Evolutionary conservation across 2,797 vertebrate species (phyloP).

Genomic region (Myotis myotis): DNA sequence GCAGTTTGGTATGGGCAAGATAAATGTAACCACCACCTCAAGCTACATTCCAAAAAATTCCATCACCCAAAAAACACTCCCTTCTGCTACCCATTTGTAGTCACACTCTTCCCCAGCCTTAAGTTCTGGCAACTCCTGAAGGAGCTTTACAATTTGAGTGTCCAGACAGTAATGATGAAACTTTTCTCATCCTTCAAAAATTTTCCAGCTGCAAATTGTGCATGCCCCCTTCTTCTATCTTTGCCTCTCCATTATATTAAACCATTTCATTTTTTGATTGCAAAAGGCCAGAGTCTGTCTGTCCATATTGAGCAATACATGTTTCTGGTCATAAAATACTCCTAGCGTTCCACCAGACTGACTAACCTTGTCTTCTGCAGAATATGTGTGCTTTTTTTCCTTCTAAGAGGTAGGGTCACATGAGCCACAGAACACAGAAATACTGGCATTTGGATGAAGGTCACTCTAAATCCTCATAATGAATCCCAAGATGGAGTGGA

Average conservation of each 20-base stretch:
- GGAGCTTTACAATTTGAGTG: neutral
- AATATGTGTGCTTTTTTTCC: neutral
- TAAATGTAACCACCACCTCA: neutral
- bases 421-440: neutral
- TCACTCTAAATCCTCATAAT: slow-evolving; percentile 34
- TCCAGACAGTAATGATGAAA: neutral
- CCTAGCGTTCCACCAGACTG: neutral
- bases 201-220: neutral
- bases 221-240: neutral
- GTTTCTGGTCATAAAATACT: slow-evolving; percentile 57
- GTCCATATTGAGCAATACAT: slow-evolving; percentile 53
- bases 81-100: neutral
- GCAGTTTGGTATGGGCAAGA: neutral
- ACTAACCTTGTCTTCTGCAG: slow-evolving; percentile 46
- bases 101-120: neutral
- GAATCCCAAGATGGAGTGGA: neutral
- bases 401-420: neutral
- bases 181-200: neutral
- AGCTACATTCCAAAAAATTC: neutral
- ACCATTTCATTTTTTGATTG: slow-evolving; percentile 59
- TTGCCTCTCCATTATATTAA: slow-evolving; percentile 28
- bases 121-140: neutral
- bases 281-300: slow-evolving; percentile 55
- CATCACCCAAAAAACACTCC: neutral
- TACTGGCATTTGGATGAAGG: neutral